Base-by-base conservation (phyloP, 2,113 vertebrate genomes). In the Penelope pileata region DNA sequence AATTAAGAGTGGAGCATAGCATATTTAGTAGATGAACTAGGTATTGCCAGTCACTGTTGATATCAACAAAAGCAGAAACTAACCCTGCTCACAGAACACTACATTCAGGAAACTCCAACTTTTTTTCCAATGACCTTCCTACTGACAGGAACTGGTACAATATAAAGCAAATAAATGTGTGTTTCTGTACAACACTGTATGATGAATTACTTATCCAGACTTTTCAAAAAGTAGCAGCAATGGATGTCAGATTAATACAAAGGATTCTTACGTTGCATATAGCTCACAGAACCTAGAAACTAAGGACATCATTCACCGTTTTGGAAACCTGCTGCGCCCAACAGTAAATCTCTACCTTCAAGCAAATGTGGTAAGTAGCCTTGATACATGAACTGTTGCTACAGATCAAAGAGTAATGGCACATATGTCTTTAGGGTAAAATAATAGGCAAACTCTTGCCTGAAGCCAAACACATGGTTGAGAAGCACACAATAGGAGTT, bases 371-470 rank as follows among this genome's bases (percentile, higher is more conserved):
- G 38, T 70, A 94, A 90, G 60, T 48, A 91, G 72, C 34, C 94
- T 88, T 78, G 85, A 86, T 81, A n/a, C 24, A 9, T 54, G 67
- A 83, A 91, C 68, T 88, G 66, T 62, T 93, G 51, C 47, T 72
- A 75, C 83, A 83, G 73, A 88, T 78, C 51, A 69, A 90, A 95
- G 85, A 91, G 38, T 60, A 94, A 94, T n/a, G 27, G 43, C 16
- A 68, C 51, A 83, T 83, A 86, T 75, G 78, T 60, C 94, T 81
- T 88, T 88, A 38, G 34, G 75, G 22, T 51, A 86, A 77, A 30
- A 2, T 7, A 74, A 51, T 4, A 86, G 68, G 48, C 82, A 43
- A 9, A 84, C 24, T 62, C 56, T 60, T 38, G 40, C 88, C 72
- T 70, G 68, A 96, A 91, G 88, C 64, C 76, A 86, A 86, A 81